Conservation (phyloP, 1,140 invertebrate species). For the Charaxes varanes region DNA sequence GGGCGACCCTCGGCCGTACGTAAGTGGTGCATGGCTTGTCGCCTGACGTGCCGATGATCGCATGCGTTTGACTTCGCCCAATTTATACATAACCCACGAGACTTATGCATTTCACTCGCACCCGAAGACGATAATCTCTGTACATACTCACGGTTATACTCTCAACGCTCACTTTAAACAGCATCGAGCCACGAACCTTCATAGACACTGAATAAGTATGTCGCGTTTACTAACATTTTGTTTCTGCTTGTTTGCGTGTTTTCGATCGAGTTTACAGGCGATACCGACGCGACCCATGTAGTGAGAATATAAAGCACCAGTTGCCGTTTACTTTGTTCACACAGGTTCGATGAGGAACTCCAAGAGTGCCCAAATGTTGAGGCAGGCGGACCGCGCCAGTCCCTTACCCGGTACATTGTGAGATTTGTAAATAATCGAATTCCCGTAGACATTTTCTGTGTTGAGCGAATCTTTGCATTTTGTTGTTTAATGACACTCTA, state of each 20-base stretch:
- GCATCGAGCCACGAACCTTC: slow-evolving; percentile 2
- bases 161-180: neutral
- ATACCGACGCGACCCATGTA: slow-evolving; percentile 10
- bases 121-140: slow-evolving; percentile 1
- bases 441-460: slow-evolving; percentile 44
- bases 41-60: slow-evolving; percentile 47
- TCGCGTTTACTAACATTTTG: slow-evolving; percentile 2
- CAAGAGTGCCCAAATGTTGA: slow-evolving; percentile 74
- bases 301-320: slow-evolving; percentile 36
- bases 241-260: slow-evolving; percentile 24
- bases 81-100: slow-evolving; percentile 34
- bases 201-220: neutral
- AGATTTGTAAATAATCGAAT: slow-evolving; percentile 52
- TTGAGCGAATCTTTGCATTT: slow-evolving; percentile 36
- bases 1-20: slow-evolving; percentile 36
- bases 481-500: slow-evolving; percentile 15
- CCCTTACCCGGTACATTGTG: slow-evolving; percentile 69
- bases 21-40: slow-evolving; percentile 71
- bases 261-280: slow-evolving; percentile 26
- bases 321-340: slow-evolving; percentile 66
- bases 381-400: slow-evolving; percentile 73
- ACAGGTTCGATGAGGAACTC: slow-evolving; percentile 73
- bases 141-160: too few relatives aligned
- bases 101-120: slow-evolving; percentile 19
- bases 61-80: slow-evolving; percentile 52